Base-by-base conservation (phyloP, 2,888 invertebrate genomes). In the Spicauda simplicius region DNA sequence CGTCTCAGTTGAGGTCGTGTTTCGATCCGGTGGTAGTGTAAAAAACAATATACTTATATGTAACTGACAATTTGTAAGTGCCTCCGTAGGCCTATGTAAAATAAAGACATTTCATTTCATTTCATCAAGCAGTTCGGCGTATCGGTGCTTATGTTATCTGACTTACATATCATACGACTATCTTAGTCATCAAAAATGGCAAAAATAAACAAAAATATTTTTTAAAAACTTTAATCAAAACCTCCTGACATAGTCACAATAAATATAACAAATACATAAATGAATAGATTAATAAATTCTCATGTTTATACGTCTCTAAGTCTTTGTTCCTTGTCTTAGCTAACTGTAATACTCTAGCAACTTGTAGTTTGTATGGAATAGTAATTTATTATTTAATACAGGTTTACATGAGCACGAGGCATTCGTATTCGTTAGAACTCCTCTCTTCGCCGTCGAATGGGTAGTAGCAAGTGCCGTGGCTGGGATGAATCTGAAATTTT, bases 401-500 rank as follows among this genome's bases (percentile, higher is more conserved):
- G n/a, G n/a, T 73, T 82, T 83, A 92, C 80, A 90, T 73, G 12
- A 91, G 85, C 37, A 95, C 95, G 6, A 97, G 94, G 60, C 95
- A 94, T 84, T 97, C 97, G 85, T 97, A 97, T 72, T 95, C 94
- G 0, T 89, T 81, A 70, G 95, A 94, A 65, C 89, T 92, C 72
- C 94, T 86, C 80, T 97, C 97, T 80, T 95, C 94, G 0, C 96
- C 96, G 67, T 94, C 95, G 81, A 94, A 95, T 8, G 96, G 95
- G 72, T 96, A 95, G 84, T 95, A 96, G 76, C 95, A 94, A 25
- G 88, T 84, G 19, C 91, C 94, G 78, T 96, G 95, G 71, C 94
- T 95, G 0, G 94, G 94, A 75, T 96, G 95, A 25, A 96, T 94
- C 94, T 96, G 86, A 12, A 93, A 90, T 56, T 12, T 0, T 67